phyloP scores from a whole-genome alignment of 2,888 invertebrate genomes.

The Leptinotarsa rubiginosa region DNA sequence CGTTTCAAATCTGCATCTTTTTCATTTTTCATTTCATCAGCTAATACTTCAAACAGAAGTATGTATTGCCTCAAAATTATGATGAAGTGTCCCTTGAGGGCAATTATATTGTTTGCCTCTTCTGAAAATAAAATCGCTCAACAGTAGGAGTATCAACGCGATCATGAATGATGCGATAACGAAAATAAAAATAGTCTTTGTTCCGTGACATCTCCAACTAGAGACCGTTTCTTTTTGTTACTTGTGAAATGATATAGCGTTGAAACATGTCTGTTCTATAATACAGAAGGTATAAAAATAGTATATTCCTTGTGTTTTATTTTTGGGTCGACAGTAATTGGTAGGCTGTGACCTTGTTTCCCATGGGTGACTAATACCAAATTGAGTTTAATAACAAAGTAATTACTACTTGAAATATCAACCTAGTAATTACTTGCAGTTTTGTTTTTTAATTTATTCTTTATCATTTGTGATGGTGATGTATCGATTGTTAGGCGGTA shows the following conservation, averaged over 20 bases:
- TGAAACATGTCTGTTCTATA: background rate
- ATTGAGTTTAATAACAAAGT: constrained; percentile 27
- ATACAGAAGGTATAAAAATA: constrained; percentile 19
- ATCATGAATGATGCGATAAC: background rate
- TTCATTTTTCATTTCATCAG: no score
- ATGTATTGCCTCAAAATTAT: no score
- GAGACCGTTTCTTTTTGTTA: constrained; percentile 1
- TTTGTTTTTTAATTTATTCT: background rate
- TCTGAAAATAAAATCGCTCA: background rate
- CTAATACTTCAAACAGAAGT: no score
- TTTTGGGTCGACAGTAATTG: constrained; percentile 33
- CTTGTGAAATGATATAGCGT: constrained; percentile 7
- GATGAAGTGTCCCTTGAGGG: no score
- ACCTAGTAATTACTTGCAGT: background rate
- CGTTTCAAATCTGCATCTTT: no score
- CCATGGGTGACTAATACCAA: constrained; percentile 34
- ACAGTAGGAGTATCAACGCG: background rate
- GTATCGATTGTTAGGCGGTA: no score
- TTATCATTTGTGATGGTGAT: no score
- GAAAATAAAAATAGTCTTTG: background rate
- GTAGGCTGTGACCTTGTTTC: constrained; percentile 34
- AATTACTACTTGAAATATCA: constrained; percentile 23
- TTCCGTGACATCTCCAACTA: background rate
- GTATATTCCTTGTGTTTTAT: constrained; percentile 32
- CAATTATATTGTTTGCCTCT: background rate